Conservation (phyloP, 2,888 invertebrate species). For the Lissocephala sabroskyi region DNA sequence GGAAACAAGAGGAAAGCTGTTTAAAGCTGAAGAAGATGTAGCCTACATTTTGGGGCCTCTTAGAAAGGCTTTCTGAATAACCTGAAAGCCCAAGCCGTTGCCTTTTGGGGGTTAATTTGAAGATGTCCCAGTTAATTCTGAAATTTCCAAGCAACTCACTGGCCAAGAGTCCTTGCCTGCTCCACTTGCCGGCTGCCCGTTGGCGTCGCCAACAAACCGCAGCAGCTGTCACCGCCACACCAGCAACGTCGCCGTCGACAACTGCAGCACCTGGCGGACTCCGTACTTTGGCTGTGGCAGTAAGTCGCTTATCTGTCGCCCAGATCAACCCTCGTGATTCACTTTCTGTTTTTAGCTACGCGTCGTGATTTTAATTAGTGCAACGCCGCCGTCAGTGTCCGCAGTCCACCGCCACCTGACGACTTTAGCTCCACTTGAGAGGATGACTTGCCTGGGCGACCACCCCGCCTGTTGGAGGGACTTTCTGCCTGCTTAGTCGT, state of each 20-base stretch:
- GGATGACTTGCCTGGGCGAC: neutral
- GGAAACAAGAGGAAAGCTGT: too few relatives aligned
- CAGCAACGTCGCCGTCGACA: conserved; percentile 15
- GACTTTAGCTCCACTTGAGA: too few relatives aligned
- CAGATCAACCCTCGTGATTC: too few relatives aligned
- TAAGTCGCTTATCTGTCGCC: conserved; percentile 48
- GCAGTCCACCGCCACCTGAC: neutral
- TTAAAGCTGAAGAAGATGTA: too few relatives aligned
- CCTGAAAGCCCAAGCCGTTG: too few relatives aligned
- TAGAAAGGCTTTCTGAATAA: too few relatives aligned
- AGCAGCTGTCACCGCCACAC: conserved; percentile 37
- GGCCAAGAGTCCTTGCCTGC: conserved; percentile 30
- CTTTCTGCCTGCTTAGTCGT: conserved; percentile 57
- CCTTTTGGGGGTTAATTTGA: too few relatives aligned
- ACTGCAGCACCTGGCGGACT: neutral
- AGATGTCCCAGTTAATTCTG: too few relatives aligned
- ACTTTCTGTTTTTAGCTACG: conserved; percentile 2
- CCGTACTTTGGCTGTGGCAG: neutral
- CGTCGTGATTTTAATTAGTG: conserved; percentile 54
- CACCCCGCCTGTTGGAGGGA: conserved; percentile 13
- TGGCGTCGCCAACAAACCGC: conserved; percentile 1
- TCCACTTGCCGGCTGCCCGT: conserved; percentile 34
- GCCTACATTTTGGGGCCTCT: too few relatives aligned
- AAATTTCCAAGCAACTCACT: too few relatives aligned
- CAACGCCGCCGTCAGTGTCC: neutral